Evolutionary conservation across 2,888 invertebrate genomes (phyloP).

Genomic region (Sinohyriopsis cumingii): DNA sequence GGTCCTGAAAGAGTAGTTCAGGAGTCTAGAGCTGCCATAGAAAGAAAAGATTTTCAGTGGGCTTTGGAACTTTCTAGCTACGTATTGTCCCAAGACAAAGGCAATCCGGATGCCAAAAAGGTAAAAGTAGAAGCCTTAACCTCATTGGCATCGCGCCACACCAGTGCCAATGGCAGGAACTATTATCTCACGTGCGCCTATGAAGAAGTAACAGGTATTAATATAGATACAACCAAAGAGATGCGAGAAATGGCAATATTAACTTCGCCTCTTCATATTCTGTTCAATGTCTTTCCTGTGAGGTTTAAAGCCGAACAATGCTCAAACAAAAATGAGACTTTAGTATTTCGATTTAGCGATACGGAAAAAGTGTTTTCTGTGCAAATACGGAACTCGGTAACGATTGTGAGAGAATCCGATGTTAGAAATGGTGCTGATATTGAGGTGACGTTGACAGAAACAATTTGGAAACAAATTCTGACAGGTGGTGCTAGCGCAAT

Average conservation of each 20-base stretch:
- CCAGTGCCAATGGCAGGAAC: constrained; percentile 55
- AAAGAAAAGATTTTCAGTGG: constrained; percentile 56
- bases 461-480: constrained; percentile 45
- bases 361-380: constrained; percentile 35
- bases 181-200: constrained; percentile 59
- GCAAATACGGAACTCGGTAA: constrained; percentile 50
- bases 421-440: constrained; percentile 28
- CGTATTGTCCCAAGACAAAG: constrained; percentile 29
- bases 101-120: constrained; percentile 37
- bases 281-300: constrained; percentile 40
- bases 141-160: constrained; percentile 45
- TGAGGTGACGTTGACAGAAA: constrained; percentile 33
- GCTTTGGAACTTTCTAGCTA: constrained; percentile 53
- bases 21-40: constrained; percentile 42
- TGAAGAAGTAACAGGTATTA: constrained; percentile 43
- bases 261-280: constrained; percentile 27
- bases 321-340: constrained; percentile 22
- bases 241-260: constrained; percentile 17
- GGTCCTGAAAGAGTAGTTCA: constrained; percentile 31
- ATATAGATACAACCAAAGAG: constrained; percentile 9
- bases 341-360: constrained; percentile 25
- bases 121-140: constrained; percentile 48
- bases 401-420: constrained; percentile 25
- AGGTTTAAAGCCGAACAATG: constrained; percentile 42
- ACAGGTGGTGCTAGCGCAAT: constrained; percentile 24